These are phyloP conservation scores for Lasioglossum calceatum DNA, from an alignment of 2,888 invertebrate species.

Conservation along the genomic window DNA sequence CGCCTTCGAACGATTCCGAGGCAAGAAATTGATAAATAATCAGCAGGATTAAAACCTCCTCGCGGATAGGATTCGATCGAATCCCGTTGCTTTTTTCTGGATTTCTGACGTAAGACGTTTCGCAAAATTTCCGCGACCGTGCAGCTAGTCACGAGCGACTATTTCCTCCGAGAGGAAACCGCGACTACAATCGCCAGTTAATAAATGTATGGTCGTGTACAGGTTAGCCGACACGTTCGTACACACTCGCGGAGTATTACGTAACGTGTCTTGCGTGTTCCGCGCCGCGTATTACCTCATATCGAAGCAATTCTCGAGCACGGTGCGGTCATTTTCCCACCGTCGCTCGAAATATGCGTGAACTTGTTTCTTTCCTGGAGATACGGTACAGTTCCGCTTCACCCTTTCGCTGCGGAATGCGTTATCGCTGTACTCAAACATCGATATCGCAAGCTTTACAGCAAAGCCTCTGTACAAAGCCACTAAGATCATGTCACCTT, in stretches of 20 bases:
- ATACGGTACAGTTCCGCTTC: background rate
- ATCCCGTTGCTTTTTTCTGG: background rate
- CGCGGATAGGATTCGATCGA: conserved; percentile 13
- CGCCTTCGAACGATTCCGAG: background rate
- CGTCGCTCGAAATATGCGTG: conserved; percentile 52
- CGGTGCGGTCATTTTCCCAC: conserved; percentile 75
- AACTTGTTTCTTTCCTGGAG: conserved; percentile 29
- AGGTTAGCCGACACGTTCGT: conserved; percentile 40
- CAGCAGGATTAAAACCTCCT: background rate
- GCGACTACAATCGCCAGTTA: conserved; percentile 53
- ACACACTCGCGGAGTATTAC: conserved; percentile 66
- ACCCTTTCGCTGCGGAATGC: conserved; percentile 1
- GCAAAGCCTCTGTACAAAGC: background rate
- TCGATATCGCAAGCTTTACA: background rate
- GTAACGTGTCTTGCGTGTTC: conserved; percentile 73
- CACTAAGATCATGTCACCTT: background rate
- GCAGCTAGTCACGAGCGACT: conserved; percentile 29
- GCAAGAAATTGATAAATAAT: background rate
- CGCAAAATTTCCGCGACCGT: conserved; percentile 5
- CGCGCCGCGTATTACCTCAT: conserved; percentile 74
- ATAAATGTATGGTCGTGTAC: conserved; percentile 57
- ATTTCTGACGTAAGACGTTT: background rate
- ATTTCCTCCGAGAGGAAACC: conserved; percentile 62
- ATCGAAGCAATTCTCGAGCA: conserved; percentile 74
- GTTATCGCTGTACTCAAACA: background rate